Evolutionary conservation across 2,888 invertebrate genomes (phyloP).

Genomic region (Trachelus iudaicus): DNA sequence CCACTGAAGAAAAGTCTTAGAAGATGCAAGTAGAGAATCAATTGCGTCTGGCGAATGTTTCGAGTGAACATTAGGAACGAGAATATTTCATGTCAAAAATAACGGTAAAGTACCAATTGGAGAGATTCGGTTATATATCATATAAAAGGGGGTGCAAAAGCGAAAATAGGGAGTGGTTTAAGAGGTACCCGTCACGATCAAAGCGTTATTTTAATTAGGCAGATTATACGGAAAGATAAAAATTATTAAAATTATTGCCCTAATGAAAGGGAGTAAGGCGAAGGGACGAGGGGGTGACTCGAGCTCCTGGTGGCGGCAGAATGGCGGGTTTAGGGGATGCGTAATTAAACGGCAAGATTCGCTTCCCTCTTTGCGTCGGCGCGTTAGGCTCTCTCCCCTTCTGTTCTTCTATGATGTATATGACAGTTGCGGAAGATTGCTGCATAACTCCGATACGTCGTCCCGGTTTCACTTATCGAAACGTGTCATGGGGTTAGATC

Average conservation of each 20-base stretch:
- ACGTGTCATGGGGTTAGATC: background rate
- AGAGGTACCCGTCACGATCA: constrained; percentile 56
- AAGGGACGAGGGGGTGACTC: constrained; percentile 33
- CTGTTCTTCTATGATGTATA: constrained; percentile 15
- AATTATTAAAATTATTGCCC: constrained; percentile 67
- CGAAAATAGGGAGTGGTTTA: constrained; percentile 32
- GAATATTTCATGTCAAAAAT: background rate
- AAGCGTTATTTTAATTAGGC: constrained; percentile 65
- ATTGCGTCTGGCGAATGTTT: background rate
- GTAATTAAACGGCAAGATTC: constrained; percentile 62
- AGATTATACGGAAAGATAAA: constrained; percentile 65
- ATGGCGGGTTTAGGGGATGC: constrained; percentile 39
- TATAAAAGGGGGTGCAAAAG: background rate
- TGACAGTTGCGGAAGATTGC: constrained; percentile 20
- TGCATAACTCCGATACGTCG: constrained; percentile 19
- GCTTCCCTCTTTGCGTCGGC: constrained; percentile 30
- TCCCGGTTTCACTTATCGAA: constrained; percentile 17
- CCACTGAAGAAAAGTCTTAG: background rate
- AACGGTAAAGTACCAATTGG: background rate
- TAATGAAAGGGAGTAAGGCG: constrained; percentile 62
- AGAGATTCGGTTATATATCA: background rate
- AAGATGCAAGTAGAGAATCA: background rate
- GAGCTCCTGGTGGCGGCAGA: background rate
- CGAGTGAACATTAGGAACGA: background rate
- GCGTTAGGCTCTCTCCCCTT: constrained; percentile 3